Percentiles rank a stretch among this genome's conserved stretches.
Conservation (phyloP, 2,888 invertebrate genomes). For the Pollenia griseotomentosa region DNA sequence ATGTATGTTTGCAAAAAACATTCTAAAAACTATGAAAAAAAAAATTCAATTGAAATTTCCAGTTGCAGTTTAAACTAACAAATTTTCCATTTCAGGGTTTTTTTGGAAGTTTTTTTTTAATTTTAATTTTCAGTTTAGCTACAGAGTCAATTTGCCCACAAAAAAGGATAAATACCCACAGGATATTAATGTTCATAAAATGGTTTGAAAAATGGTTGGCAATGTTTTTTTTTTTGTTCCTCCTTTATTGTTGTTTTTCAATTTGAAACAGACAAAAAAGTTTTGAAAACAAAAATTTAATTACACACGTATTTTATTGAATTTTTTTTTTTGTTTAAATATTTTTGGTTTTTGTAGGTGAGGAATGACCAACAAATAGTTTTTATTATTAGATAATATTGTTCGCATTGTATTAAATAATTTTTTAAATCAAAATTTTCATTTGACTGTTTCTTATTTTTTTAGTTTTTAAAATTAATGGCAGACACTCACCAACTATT, state of each 20-base stretch:
- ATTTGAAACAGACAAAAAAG: slow-evolving; percentile 5
- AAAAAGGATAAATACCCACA: slow-evolving; percentile 48
- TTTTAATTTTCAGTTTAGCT: slow-evolving; percentile 27
- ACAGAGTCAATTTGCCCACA: slow-evolving; percentile 36
- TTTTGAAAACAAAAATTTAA: not conserved
- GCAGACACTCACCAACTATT: slow-evolving; percentile 61
- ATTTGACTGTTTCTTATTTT: slow-evolving; percentile 14
- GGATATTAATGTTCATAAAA: slow-evolving; percentile 41
- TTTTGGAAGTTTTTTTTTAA: not conserved
- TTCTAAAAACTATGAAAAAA: not conserved
- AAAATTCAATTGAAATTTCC: slow-evolving; percentile 48
- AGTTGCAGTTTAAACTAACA: slow-evolving; percentile 30
- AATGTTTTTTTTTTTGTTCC: not conserved
- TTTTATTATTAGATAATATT: slow-evolving; percentile 14
- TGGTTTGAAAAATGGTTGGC: not conserved
- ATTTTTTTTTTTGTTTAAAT: not conserved
- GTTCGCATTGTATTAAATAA: not conserved
- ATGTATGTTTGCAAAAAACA: not conserved
- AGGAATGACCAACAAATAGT: not conserved
- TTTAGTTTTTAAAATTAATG: too few species aligned
- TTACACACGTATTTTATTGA: slow-evolving; percentile 31
- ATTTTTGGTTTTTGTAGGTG: slow-evolving; percentile 7
- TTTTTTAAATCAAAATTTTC: not conserved
- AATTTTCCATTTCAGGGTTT: slow-evolving; percentile 2
- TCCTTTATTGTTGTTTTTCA: slow-evolving; percentile 19